These are phyloP conservation scores for Silurus lanzhouensis DNA, from an alignment of 2,797 vertebrate genomes.

Conservation along the genomic window DNA sequence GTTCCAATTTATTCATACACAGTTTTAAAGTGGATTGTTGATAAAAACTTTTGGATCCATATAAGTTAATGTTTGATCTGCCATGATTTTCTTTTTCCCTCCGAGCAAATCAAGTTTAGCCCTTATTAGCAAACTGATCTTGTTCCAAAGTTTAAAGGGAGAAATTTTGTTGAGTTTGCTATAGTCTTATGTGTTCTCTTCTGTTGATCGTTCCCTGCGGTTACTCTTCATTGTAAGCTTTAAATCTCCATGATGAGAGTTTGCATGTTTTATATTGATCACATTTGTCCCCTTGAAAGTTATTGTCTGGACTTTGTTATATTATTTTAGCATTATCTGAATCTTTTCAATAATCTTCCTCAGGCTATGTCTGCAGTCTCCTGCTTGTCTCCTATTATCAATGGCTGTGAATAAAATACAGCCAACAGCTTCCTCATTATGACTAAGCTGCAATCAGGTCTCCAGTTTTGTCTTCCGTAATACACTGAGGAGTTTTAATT, in stretches of 20 bases:
- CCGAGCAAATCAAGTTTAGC: not conserved
- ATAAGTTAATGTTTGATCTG: not conserved
- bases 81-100: not conserved
- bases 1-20: not conserved
- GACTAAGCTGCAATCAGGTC: not conserved
- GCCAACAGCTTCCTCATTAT: slow-evolving; percentile 19
- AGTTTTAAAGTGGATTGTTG: not conserved
- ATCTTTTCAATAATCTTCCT: not conserved
- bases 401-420: slow-evolving; percentile 14
- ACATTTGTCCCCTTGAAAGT: slow-evolving; percentile 11
- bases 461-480: slow-evolving; percentile 12
- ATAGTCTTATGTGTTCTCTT: not conserved
- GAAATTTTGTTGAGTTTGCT: not conserved
- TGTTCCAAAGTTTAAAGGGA: not conserved
- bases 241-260: slow-evolving; percentile 1
- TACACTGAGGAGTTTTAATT: slow-evolving; percentile 40
- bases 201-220: not conserved
- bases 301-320: slow-evolving; percentile 17
- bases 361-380: slow-evolving; percentile 18
- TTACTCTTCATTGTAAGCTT: slow-evolving; percentile 14
- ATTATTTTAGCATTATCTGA: slow-evolving; percentile 16
- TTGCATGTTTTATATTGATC: slow-evolving; percentile 14
- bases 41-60: not conserved
- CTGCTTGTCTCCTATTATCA: slow-evolving; percentile 26
- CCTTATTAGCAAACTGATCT: not conserved